Percentiles rank a stretch among this genome's conserved stretches.
These are phyloP conservation scores for Campoplex capitator DNA, from an alignment of 2,888 invertebrate species.

Conservation along the genomic window DNA sequence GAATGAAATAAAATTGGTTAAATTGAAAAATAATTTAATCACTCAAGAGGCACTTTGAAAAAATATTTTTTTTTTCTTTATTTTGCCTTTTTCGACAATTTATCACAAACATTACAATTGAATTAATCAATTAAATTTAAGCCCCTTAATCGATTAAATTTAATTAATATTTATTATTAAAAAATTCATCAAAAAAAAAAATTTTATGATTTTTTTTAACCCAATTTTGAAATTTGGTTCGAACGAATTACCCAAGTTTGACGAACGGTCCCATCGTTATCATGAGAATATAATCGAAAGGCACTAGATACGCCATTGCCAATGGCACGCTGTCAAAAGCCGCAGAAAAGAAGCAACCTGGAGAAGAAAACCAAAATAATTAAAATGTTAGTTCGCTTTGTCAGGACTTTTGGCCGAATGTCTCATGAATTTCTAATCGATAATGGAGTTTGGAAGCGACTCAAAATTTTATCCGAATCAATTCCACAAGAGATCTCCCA, in stretches of 20 bases:
- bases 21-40: no score
- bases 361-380: slow-evolving; percentile 67
- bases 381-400: not conserved
- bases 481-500: not conserved
- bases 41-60: no score
- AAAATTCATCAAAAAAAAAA: no score
- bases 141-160: no score
- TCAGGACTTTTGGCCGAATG: not conserved
- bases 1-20: no score
- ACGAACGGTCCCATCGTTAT: slow-evolving; percentile 94
- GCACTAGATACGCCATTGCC: slow-evolving; percentile 93
- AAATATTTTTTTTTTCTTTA: no score
- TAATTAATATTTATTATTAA: no score
- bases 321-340: slow-evolving; percentile 92
- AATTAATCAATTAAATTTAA: no score
- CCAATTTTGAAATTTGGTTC: not conserved
- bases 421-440: not conserved
- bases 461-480: not conserved
- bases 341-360: slow-evolving; percentile 94
- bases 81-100: no score
- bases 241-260: slow-evolving; percentile 89
- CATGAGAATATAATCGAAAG: slow-evolving; percentile 94
- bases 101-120: no score
- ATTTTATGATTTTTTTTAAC: not conserved
- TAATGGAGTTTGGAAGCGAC: not conserved